Base-by-base conservation (phyloP, 2,888 invertebrate species). In the Xestia c-nigrum region DNA sequence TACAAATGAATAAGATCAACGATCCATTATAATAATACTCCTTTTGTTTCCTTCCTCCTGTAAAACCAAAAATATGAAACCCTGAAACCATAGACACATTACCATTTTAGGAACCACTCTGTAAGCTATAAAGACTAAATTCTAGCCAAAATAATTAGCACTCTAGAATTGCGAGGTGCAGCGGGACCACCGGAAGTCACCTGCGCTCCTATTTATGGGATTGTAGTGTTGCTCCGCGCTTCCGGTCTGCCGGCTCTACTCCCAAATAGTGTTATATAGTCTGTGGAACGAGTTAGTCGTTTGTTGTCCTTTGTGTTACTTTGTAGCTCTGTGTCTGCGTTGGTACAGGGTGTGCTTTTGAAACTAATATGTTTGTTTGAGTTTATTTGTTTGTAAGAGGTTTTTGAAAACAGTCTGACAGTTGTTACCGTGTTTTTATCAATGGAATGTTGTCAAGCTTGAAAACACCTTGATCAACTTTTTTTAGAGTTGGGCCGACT, bases 181-280 rank as follows among this genome's bases (percentile, higher is more conserved):
- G 50, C 38, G 59, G 69, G 55, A 68, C 67, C 68, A 57, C 66
- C 78, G 87, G 88, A 87, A 88, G 87, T 88, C 84, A 87, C 88
- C 88, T 88, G 87, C 67, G 87, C 83, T 76, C 76, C 66, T 85
- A 79, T 88, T 87, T 88, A 87, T 84, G 84, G 88, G 81, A 88
- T 85, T 84, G 80, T 87, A 87, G 85, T 79, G 85, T 81, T 86
- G 66, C 69, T 57, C 76, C 55, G 43, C 72, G 69, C 75, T 78
- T 85, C 84, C 84, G 80, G 76, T 72, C 72, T 55, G 52, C 61
- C 67, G 50, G 50, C 74, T 86, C 75, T 76, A n/a, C 66, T 69
- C 65, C 74, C 67, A 81, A 85, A 85, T 85, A 78, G 85, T 70
- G 81, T 85, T 85, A 81, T 55, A 66, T 64, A 74, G 74, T 84